Percentiles rank a stretch among this genome's conserved stretches.
Evolutionary conservation across 2,888 invertebrate genomes (phyloP).

Genomic region (Venustoraphidia nigricollis): DNA sequence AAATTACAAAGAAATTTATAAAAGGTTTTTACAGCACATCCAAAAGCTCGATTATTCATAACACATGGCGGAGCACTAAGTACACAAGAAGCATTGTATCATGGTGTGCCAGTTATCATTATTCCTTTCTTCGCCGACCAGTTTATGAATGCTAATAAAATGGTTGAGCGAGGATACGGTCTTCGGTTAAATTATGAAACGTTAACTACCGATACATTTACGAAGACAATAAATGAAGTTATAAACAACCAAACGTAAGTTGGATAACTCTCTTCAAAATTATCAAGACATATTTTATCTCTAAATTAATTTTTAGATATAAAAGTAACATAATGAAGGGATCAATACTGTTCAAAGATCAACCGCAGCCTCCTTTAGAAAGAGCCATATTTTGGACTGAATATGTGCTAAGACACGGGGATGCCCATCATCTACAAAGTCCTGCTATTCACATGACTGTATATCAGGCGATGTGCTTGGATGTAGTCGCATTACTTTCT

Average conservation of each 20-base stretch:
- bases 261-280: too few relatives aligned
- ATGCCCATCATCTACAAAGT: neutral
- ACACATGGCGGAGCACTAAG: neutral
- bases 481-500: neutral
- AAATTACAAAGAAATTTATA: too few relatives aligned
- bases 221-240: neutral
- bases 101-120: neutral
- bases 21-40: too few relatives aligned
- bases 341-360: neutral
- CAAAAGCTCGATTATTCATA: neutral
- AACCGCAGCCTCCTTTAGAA: too few relatives aligned
- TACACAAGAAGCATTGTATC: neutral
- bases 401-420: neutral
- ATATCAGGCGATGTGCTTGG: neutral
- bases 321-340: neutral
- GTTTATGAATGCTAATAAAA: neutral
- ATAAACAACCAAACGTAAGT: neutral
- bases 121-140: neutral
- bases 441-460: neutral
- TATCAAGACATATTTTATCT: neutral
- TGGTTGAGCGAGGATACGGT: neutral
- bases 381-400: too few relatives aligned
- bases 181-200: neutral
- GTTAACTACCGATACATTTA: neutral
- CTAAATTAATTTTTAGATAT: neutral